Evolutionary conservation across 1,140 invertebrate genomes (phyloP).

Genomic region (Calephelis nemesis): DNA sequence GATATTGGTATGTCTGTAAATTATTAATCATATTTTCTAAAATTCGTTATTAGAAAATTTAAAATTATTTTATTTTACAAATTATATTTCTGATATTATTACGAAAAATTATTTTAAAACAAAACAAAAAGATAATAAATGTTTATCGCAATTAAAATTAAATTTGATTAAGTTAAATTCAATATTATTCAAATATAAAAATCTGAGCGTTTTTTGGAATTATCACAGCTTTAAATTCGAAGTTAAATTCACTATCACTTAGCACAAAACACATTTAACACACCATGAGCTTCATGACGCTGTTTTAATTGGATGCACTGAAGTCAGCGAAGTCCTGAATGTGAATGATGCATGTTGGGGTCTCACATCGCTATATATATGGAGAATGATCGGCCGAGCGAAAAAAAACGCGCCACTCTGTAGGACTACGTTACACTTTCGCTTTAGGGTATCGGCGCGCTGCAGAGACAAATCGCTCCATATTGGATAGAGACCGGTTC

Average conservation of each 20-base stretch:
- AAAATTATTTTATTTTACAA: too few relatives aligned
- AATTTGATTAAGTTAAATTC: too few relatives aligned
- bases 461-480: constrained; percentile 54
- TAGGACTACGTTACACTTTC: constrained; percentile 78
- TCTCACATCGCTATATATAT: constrained; percentile 74
- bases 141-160: too few relatives aligned
- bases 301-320: constrained; percentile 76
- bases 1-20: too few relatives aligned
- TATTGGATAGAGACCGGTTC: constrained; percentile 60
- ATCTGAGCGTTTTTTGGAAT: background rate
- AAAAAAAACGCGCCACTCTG: constrained; percentile 64
- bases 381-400: constrained; percentile 67
- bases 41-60: too few relatives aligned
- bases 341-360: constrained; percentile 75
- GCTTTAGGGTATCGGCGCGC: constrained; percentile 64
- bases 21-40: too few relatives aligned
- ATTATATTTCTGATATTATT: too few relatives aligned
- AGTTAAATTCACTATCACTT: constrained; percentile 43
- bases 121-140: too few relatives aligned
- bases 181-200: too few relatives aligned
- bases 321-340: constrained; percentile 77
- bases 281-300: constrained; percentile 80
- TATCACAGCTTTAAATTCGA: background rate
- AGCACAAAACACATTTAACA: constrained; percentile 56
- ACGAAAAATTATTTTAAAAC: too few relatives aligned